Base-by-base conservation (phyloP, 2,797 vertebrate species). In the Dendrocincla fuliginosa region DNA sequence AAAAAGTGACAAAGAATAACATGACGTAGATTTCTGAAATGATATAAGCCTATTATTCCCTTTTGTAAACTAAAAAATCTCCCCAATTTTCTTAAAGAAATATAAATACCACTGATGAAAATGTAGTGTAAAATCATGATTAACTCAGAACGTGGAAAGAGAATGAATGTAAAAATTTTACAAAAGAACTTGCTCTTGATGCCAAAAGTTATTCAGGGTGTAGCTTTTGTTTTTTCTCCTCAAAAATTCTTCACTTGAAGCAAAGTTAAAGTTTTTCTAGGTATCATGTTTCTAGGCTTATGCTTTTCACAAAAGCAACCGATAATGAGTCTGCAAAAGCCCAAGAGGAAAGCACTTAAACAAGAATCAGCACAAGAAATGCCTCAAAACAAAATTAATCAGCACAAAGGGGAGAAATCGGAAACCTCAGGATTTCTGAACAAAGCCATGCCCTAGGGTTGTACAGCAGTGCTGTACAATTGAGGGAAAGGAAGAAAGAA, bases 341-440 rank as follows among this genome's bases (percentile, higher is more conserved):
- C 79, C 37, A 64, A 76, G 63, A 89, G 85, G 67, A 60, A 79
- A 92, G 75, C 39, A 64, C 56, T 92, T 84, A 49, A 87, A 91
- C 39, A 84, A 90, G 68, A 78, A 93, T 63, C 8, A 84, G 74
- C 63, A 84, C 35, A 90, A 96, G 88, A 93, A 93, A 73, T 4
- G 39, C 77, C 91, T 94, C 73, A 87, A 92, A 95, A 89, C 77
- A 92, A 93, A 96, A 95, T 89, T 87, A 94, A 94, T 89, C 84
- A 91, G 64, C 71, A 81, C 78, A 93, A 96, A 95, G 74, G 55
- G 46, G 42, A 96, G 87, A 96, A 96, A 96, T 95, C 50, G 64
- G 89, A 94, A 97, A 93, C 91, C 92, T 92, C 82, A 65, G 69
- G 82, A 89, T 71, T 93, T 94, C 78, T 95, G 83, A 96, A 90